phyloP scores from a whole-genome alignment of 2,888 invertebrate genomes.

The Phymatocera aterrima region DNA sequence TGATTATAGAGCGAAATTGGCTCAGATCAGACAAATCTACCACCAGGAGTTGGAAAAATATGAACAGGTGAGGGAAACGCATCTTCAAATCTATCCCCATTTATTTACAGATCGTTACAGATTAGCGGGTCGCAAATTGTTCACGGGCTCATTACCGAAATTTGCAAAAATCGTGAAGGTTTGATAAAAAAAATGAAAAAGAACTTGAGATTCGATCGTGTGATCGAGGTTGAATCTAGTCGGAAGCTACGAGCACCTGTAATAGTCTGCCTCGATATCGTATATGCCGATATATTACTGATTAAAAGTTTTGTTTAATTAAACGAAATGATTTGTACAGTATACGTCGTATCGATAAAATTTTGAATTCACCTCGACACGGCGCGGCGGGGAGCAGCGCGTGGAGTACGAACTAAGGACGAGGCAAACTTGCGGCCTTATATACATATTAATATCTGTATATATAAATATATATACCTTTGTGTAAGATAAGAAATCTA shows the following conservation, averaged over 20 bases:
- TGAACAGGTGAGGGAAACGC: slow-evolving; percentile 84
- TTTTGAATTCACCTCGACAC: slow-evolving; percentile 10
- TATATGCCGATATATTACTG: too few relatives aligned
- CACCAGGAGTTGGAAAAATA: slow-evolving; percentile 99
- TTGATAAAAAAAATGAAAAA: too few relatives aligned
- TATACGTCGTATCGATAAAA: not conserved
- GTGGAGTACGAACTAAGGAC: too few relatives aligned
- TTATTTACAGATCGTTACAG: slow-evolving; percentile 1
- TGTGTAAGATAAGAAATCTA: slow-evolving; percentile 44
- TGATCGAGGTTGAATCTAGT: too few relatives aligned
- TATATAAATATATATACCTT: not conserved
- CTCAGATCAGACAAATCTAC: slow-evolving; percentile 99
- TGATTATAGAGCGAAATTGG: slow-evolving; percentile 98
- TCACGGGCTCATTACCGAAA: too few relatives aligned
- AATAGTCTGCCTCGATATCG: not conserved
- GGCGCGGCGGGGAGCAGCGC: not conserved
- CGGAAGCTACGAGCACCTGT: too few relatives aligned
- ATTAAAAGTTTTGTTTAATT: slow-evolving; percentile 17
- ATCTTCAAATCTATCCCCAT: too few relatives aligned
- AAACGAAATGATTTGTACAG: not conserved
- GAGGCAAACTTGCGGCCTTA: not conserved
- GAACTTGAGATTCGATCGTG: too few relatives aligned
- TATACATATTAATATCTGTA: not conserved
- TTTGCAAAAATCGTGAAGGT: too few relatives aligned
- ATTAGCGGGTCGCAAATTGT: not conserved